These are phyloP conservation scores for Drosophila obscura DNA, from an alignment of 1,140 invertebrate species.

Conservation along the genomic window DNA sequence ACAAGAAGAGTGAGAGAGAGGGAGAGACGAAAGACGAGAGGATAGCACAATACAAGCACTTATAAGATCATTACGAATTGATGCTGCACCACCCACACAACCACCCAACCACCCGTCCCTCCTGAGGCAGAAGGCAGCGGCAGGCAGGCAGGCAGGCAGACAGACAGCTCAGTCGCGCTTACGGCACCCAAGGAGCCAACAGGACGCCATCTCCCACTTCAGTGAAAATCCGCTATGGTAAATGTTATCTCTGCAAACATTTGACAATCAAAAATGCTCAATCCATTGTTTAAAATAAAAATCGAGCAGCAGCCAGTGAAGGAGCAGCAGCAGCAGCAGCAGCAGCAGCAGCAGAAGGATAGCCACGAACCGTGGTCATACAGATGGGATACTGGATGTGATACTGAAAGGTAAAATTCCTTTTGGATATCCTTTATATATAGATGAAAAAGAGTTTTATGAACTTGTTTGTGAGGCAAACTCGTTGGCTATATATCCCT, in stretches of 20 bases:
- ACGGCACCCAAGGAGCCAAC: constrained; percentile 48
- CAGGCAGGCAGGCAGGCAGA: not conserved
- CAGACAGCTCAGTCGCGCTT: constrained; percentile 44
- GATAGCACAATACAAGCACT: constrained; percentile 70
- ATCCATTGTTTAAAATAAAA: constrained; percentile 81
- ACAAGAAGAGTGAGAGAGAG: not conserved
- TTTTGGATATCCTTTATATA: too few relatives aligned
- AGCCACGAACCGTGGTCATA: constrained; percentile 48
- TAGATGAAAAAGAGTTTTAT: too few relatives aligned
- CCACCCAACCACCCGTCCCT: too few relatives aligned
- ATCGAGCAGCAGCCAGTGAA: constrained; percentile 62
- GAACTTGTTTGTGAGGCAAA: too few relatives aligned
- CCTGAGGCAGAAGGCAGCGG: not conserved
- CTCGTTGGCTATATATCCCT: not conserved
- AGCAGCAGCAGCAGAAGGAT: constrained; percentile 41
- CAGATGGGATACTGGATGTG: not conserved
- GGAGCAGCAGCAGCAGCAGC: constrained; percentile 45
- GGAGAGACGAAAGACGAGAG: not conserved
- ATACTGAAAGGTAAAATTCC: too few relatives aligned
- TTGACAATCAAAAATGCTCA: constrained; percentile 80
- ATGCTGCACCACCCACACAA: constrained; percentile 52
- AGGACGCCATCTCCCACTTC: constrained; percentile 64
- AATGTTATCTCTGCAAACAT: constrained; percentile 81
- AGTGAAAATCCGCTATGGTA: constrained; percentile 74
- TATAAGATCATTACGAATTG: constrained; percentile 81